Evolutionary conservation across 2,113 vertebrate species (phyloP).

Genomic region (Sakesphorus luctuosus): DNA sequence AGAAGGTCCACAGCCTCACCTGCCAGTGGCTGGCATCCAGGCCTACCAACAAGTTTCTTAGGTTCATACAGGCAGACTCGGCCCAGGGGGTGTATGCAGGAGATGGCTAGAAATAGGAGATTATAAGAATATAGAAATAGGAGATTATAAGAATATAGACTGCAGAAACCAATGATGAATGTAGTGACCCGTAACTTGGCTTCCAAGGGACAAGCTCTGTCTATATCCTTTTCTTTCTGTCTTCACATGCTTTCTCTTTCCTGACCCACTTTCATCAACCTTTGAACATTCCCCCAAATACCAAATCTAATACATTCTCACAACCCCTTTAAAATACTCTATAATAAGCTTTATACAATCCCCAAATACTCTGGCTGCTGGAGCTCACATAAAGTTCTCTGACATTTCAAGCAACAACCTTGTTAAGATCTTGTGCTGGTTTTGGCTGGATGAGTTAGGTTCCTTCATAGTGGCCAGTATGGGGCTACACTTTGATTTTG

Average conservation of each 20-base stretch:
- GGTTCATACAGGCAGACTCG: background rate
- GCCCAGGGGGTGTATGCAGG: background rate
- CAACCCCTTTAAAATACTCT: background rate
- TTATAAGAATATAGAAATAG: background rate
- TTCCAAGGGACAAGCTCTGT: background rate
- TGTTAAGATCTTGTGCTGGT: background rate
- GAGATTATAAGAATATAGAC: background rate
- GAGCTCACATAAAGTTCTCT: background rate
- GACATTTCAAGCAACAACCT: background rate
- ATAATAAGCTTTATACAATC: background rate
- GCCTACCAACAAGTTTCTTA: background rate
- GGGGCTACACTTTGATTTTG: background rate
- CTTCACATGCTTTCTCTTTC: background rate
- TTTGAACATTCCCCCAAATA: background rate
- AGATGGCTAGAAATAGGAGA: rapidly evolving
- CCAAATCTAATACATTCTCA: background rate
- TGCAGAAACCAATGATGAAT: background rate
- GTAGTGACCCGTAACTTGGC: background rate
- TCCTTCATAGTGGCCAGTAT: background rate
- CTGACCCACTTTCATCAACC: background rate
- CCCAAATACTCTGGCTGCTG: background rate
- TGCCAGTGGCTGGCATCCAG: background rate
- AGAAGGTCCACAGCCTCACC: rapidly evolving
- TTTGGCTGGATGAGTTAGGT: background rate
- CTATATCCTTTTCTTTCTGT: background rate